Base-by-base conservation (phyloP, 2,797 vertebrate species). In the Parauchenoglanis punctatus region DNA sequence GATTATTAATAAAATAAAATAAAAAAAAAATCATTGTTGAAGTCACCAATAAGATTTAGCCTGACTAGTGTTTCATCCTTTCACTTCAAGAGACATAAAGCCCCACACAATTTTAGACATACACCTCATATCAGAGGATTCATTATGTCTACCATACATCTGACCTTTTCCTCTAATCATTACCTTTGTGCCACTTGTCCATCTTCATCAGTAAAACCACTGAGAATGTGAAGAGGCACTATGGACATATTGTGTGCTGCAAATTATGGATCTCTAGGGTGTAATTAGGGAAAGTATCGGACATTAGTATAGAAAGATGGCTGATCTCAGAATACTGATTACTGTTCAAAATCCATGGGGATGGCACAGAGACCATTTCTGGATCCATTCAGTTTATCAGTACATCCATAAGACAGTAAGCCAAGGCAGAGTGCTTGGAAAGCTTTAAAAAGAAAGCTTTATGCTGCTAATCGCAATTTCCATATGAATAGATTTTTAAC, bases 161-260 rank as follows among this genome's bases (percentile, higher is more conserved):
- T 85, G 70, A 63, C 70, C 35, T 76, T 58, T 59, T 31, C 15
- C 40, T 61, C 0, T 84, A 73, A 61, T 84, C 31, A 85, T 61
- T 56, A 40, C 25, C 25, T 20, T 23, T 12, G 11, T 35, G 31
- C 15, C 83, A 61, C 20, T 25, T 73, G 44, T 73, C 40, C 40
- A 17, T 46, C 35, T 23, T 44, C 20, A 73, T 44, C 49, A 73
- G 31, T 52, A 11, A 31, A 18, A 67, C 44, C 49, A 25, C 20
- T 72, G 18, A 20, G 8, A 63, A 52, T 17, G 6, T 73, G 68
- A 73, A 73, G 35, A 70, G 46, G 23, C 40, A 17, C 25, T 49
- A 65, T 13, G 77, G 84, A 23, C 4, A 11, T 35, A 40, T 49
- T 23, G n/a, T 63, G 15, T 65, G 20, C 72, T 54, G 44, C 6